phyloP scores from a whole-genome alignment of 1,140 invertebrate genomes.

The Leucophenga varia region DNA sequence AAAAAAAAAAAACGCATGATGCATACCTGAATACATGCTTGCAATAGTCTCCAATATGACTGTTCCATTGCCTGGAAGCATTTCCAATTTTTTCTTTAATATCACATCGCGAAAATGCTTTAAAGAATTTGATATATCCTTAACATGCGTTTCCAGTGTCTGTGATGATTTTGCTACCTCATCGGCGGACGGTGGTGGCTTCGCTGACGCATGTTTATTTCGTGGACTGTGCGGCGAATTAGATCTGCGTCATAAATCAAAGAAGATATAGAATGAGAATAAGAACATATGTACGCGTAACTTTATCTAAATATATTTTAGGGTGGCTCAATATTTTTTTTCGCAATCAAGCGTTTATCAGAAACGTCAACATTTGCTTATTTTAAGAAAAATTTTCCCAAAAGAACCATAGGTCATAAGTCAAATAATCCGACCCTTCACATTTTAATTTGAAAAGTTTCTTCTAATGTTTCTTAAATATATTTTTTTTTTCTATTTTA shows the following conservation, averaged over 20 bases:
- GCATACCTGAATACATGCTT: conserved; percentile 79
- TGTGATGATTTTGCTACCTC: conserved; percentile 62
- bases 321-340: neutral
- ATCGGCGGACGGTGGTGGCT: conserved; percentile 58
- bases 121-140: conserved; percentile 73
- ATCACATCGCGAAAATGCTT: conserved; percentile 89
- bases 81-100: conserved; percentile 86
- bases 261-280: conserved; percentile 16
- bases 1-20: no score
- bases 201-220: conserved; percentile 55
- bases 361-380: no score
- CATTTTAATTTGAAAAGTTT: no score
- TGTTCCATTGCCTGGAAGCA: conserved; percentile 88
- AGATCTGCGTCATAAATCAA: no score
- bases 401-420: no score
- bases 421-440: no score
- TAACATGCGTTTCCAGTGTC: conserved; percentile 65
- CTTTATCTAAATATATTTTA: neutral
- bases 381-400: no score
- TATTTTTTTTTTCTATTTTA: no score
- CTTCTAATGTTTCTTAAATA: no score
- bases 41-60: conserved; percentile 89
- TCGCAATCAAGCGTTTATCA: no score
- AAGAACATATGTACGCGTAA: no score
- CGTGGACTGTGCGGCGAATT: conserved; percentile 64